Conservation (phyloP, 53 echinoderm and acorn worm genomes). For the Pentamera pediparva region DNA sequence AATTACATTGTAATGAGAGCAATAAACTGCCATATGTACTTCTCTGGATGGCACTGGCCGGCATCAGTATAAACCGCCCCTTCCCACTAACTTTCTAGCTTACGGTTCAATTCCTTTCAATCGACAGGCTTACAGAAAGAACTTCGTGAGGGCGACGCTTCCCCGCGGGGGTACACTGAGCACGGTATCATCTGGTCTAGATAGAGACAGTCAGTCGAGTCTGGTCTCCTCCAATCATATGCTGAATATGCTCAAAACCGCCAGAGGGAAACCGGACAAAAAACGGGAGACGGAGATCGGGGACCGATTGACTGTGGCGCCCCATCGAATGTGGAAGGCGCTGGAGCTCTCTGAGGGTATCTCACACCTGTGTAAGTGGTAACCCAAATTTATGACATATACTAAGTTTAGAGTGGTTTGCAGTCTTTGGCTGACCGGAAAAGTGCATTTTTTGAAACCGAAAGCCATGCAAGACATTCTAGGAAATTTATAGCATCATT, state of each 20-base stretch:
- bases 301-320: constrained; percentile 30
- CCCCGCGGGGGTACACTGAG: neutral
- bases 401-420: too few relatives aligned
- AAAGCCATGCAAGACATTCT: too few relatives aligned
- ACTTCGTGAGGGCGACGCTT: constrained; percentile 1
- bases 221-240: constrained; percentile 27
- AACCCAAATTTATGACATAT: too few relatives aligned
- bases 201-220: constrained; percentile 30
- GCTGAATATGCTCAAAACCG: constrained; percentile 40
- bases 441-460: too few relatives aligned
- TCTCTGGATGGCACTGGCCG: too few relatives aligned
- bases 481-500: too few relatives aligned
- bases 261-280: constrained; percentile 23
- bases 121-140: constrained; percentile 33
- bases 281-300: neutral
- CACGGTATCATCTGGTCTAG: neutral
- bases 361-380: constrained; percentile 42
- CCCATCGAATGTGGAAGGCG: constrained; percentile 79
- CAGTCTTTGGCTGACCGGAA: too few relatives aligned
- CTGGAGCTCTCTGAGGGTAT: constrained; percentile 56
- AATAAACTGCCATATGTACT: too few relatives aligned
- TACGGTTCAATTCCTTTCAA: too few relatives aligned
- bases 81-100: too few relatives aligned
- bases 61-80: too few relatives aligned
- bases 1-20: too few relatives aligned